phyloP scores from a whole-genome alignment of 1,140 invertebrate species.

The Drosophila mauritiana region DNA sequence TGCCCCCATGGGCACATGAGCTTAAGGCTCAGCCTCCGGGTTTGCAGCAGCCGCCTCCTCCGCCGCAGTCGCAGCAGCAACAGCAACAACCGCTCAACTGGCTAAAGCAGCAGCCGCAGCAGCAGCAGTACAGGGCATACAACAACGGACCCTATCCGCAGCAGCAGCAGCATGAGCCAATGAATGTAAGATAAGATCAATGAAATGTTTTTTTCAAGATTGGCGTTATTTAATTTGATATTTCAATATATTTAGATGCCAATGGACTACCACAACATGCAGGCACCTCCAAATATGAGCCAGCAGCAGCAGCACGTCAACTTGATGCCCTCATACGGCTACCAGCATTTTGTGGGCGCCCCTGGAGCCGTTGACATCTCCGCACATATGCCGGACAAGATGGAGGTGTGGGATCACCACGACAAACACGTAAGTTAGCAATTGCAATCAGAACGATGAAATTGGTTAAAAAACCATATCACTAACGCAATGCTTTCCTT shows the following conservation, averaged over 20 bases:
- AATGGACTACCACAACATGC: slow-evolving; percentile 80
- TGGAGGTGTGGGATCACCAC: slow-evolving; percentile 83
- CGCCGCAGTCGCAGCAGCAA: slow-evolving; percentile 47
- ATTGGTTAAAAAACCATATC: neutral
- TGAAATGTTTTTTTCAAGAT: neutral
- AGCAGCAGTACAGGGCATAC: slow-evolving; percentile 67
- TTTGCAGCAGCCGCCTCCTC: slow-evolving; percentile 62
- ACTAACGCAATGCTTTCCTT: neutral
- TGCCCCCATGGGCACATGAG: slow-evolving; percentile 62
- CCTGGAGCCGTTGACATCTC: slow-evolving; percentile 60
- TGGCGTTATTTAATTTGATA: neutral
- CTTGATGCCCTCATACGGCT: slow-evolving; percentile 74
- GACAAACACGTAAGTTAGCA: slow-evolving; percentile 79
- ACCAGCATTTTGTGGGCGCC: slow-evolving; percentile 75
- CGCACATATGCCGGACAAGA: slow-evolving; percentile 75
- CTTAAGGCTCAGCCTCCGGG: slow-evolving; percentile 64
- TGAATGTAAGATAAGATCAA: slow-evolving; percentile 65
- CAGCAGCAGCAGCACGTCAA: slow-evolving; percentile 69
- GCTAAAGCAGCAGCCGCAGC: slow-evolving; percentile 67
- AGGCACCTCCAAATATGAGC: slow-evolving; percentile 64
- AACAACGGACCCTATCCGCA: slow-evolving; percentile 74
- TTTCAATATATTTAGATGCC: slow-evolving; percentile 59
- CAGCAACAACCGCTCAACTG: slow-evolving; percentile 65
- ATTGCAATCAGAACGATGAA: neutral
- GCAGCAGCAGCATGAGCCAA: slow-evolving; percentile 76